A percentile compares a stretch with the other conserved stretches of the same genome.
phyloP scores from a whole-genome alignment of 1,140 invertebrate genomes.

The Nixonia krombeini region DNA sequence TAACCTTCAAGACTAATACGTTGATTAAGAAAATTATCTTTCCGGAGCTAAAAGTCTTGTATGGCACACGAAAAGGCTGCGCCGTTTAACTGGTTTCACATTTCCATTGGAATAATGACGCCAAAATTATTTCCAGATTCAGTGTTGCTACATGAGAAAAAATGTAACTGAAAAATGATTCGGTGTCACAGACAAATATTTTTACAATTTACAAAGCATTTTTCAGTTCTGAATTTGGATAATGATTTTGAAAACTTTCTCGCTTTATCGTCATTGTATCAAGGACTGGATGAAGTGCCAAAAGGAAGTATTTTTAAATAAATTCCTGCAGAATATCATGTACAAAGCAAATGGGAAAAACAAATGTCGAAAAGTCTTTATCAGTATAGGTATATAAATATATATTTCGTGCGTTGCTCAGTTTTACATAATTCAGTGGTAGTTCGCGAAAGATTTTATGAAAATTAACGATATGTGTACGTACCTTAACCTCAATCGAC shows the following conservation, averaged over 20 bases:
- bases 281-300: constrained; percentile 29
- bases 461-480: neutral
- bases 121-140: neutral
- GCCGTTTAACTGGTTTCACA: constrained; percentile 75
- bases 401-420: neutral
- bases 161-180: no score
- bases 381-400: neutral
- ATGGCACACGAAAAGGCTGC: constrained; percentile 84
- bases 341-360: neutral
- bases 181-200: no score
- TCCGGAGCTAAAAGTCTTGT: constrained; percentile 87
- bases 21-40: constrained; percentile 86
- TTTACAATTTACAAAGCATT: neutral
- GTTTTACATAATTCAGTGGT: neutral
- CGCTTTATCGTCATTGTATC: neutral
- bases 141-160: no score
- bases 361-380: neutral
- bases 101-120: neutral
- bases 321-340: constrained; percentile 2
- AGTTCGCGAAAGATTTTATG: neutral
- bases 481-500: neutral
- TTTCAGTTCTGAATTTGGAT: neutral
- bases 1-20: constrained; percentile 84
- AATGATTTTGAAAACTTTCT: neutral
- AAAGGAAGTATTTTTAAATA: constrained; percentile 12